Percentiles rank a stretch among this genome's conserved stretches.
Conservation (phyloP, 2,888 invertebrate genomes). For the Zaprionus bogoriensis region DNA sequence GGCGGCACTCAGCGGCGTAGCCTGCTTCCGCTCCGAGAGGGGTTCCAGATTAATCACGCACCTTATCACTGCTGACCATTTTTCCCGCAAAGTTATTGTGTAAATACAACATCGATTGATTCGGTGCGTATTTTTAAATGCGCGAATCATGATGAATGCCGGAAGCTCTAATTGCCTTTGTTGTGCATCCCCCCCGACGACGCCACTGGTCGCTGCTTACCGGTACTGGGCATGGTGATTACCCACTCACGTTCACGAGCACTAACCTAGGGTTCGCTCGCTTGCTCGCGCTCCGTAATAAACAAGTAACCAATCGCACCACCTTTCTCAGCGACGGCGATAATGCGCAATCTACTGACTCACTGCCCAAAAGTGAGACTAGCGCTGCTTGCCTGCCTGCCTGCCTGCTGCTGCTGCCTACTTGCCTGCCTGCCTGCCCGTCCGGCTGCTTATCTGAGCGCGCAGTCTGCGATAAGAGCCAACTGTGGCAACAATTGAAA, state of each 20-base stretch:
- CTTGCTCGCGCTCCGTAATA: background rate
- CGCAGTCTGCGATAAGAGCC: conserved; percentile 30
- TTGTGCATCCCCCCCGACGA: background rate
- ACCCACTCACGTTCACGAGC: background rate
- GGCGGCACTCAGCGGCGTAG: background rate
- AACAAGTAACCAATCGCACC: conserved; percentile 1
- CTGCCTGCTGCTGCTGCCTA: background rate
- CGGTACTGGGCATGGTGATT: background rate
- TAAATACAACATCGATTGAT: too few relatives aligned
- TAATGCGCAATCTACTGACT: conserved; percentile 35
- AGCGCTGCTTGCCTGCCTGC: background rate
- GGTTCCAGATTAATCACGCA: too few relatives aligned
- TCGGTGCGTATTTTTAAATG: too few relatives aligned
- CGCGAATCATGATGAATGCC: background rate
- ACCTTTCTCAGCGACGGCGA: conserved; percentile 12
- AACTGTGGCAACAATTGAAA: conserved; percentile 16
- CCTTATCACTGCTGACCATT: too few relatives aligned
- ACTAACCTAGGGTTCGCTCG: conserved; percentile 33
- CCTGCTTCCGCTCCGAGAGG: too few relatives aligned
- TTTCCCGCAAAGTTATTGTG: too few relatives aligned
- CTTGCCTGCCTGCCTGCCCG: background rate
- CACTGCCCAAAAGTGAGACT: conserved; percentile 18
- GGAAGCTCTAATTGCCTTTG: background rate
- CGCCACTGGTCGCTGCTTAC: background rate
- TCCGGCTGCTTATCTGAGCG: conserved; percentile 25